phyloP scores from a whole-genome alignment of 2,888 invertebrate species.

The Lamellibrachia satsuma region DNA sequence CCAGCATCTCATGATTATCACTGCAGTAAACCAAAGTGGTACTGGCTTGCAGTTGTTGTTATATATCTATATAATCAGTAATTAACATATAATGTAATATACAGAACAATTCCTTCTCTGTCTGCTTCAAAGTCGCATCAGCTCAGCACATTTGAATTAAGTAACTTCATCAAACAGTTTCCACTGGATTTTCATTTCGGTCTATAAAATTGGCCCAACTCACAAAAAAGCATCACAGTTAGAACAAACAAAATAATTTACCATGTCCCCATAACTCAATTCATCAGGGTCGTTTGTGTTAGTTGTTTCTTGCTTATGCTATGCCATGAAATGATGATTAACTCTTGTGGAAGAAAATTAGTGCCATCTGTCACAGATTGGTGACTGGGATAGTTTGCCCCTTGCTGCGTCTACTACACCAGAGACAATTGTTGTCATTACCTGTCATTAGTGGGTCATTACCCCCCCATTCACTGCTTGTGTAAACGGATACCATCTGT shows the following conservation, averaged over 20 bases:
- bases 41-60: no score
- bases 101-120: background rate
- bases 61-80: background rate
- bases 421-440: background rate
- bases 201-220: no score
- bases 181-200: background rate
- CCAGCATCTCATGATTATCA: background rate
- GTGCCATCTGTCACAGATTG: background rate
- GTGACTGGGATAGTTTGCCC: background rate
- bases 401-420: background rate
- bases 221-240: no score
- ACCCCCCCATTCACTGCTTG: background rate
- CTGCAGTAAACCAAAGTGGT: background rate
- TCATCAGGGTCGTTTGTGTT: background rate
- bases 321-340: background rate
- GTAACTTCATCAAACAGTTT: background rate
- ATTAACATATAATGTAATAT: background rate
- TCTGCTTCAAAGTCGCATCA: background rate
- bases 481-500: slow-evolving; percentile 3
- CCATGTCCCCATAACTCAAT: background rate
- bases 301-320: background rate
- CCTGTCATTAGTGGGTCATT: background rate
- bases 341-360: background rate
- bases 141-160: background rate
- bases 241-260: no score